phyloP scores from a whole-genome alignment of 2,113 vertebrate species.

The Nannobrachium achirus region DNA sequence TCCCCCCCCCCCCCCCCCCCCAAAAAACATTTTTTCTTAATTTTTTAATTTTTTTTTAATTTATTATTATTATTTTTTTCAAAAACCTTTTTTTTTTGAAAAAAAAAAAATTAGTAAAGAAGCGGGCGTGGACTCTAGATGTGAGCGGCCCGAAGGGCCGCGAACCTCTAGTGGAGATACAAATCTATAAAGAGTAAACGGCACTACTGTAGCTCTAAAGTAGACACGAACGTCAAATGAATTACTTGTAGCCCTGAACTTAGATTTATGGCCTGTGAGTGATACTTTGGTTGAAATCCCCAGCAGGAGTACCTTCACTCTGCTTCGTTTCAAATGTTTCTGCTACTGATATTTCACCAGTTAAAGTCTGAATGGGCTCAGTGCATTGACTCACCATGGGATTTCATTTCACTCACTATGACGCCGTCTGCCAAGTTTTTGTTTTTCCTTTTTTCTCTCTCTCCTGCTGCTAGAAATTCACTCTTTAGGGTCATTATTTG shows the following conservation, averaged over 20 bases:
- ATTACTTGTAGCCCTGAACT: neutral
- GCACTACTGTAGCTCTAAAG: neutral
- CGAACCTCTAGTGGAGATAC: too few relatives aligned
- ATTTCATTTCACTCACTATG: conserved; percentile 4
- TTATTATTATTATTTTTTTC: too few relatives aligned
- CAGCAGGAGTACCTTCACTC: neutral
- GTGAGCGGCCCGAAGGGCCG: too few relatives aligned
- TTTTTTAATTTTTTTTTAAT: too few relatives aligned
- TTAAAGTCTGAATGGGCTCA: neutral
- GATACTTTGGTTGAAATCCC: neutral
- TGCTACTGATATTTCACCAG: conserved; percentile 2
- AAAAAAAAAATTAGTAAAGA: too few relatives aligned
- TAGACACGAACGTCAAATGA: too few relatives aligned
- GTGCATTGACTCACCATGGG: neutral
- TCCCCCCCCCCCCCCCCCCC: too few relatives aligned
- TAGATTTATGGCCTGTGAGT: neutral
- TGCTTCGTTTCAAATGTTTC: neutral
- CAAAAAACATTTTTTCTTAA: too few relatives aligned
- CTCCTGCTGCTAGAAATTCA: neutral
- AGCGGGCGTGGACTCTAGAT: too few relatives aligned
- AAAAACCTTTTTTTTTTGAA: too few relatives aligned
- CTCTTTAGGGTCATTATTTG: neutral
- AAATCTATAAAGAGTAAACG: neutral
- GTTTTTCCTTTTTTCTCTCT: too few relatives aligned
- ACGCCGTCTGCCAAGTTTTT: neutral